A percentile compares a stretch with the other conserved stretches of the same genome.
phyloP scores from a whole-genome alignment of 2,797 vertebrate genomes.

The Phoebastria nigripes region DNA sequence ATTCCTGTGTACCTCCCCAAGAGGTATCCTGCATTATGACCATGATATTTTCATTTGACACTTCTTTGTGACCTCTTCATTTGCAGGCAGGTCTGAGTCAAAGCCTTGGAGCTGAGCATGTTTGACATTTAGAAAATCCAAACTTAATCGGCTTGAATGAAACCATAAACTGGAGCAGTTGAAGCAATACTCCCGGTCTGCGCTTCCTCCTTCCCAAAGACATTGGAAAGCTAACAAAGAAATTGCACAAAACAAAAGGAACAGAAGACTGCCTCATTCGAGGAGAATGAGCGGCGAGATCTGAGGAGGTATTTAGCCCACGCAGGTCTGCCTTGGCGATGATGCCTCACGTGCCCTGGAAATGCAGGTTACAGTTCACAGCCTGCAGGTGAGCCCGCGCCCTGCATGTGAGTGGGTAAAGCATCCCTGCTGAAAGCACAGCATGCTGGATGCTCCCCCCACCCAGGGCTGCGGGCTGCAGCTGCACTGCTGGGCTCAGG shows the following conservation, averaged over 20 bases:
- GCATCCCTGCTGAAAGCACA: not conserved
- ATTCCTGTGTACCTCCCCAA: not conserved
- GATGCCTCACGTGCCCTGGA: accelerated
- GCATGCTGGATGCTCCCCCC: not conserved
- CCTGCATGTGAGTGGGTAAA: accelerated
- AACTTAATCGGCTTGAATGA: not conserved
- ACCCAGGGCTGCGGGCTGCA: accelerated
- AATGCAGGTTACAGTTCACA: not conserved
- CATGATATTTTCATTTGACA: not conserved
- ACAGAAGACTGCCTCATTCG: accelerated
- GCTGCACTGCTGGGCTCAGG: not conserved
- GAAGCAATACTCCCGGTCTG: not conserved
- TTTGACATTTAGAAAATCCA: not conserved
- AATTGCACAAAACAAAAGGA: not conserved
- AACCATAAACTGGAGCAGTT: not conserved
- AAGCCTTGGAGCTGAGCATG: not conserved
- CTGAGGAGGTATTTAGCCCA: not conserved
- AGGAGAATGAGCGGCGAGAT: not conserved
- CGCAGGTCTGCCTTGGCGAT: not conserved
- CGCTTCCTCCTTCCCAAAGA: not conserved
- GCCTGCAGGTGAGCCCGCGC: not conserved
- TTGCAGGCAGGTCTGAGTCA: not conserved
- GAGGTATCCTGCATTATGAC: not conserved
- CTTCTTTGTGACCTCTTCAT: not conserved
- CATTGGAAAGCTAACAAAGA: not conserved